These are phyloP conservation scores for Adelosebastes latens DNA, from an alignment of 2,797 vertebrate species.

Conservation along the genomic window DNA sequence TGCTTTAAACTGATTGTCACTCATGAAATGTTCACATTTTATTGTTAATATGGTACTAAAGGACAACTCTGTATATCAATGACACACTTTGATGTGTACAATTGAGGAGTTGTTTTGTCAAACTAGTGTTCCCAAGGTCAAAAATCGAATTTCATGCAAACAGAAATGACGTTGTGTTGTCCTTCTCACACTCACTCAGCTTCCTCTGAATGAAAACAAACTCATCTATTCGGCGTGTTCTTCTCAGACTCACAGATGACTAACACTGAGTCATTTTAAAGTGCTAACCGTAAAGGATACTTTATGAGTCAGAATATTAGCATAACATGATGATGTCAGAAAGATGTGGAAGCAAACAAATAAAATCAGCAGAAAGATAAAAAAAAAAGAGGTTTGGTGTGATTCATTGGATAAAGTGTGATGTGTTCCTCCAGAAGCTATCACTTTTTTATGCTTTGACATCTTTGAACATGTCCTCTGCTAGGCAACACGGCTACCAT, in stretches of 20 bases:
- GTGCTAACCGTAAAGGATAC: not conserved
- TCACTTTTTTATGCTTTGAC: not conserved
- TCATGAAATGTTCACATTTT: not conserved
- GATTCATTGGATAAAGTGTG: not conserved
- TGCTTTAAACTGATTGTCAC: not conserved
- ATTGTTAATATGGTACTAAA: not conserved
- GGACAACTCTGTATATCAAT: too few species aligned
- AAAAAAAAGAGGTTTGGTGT: not conserved
- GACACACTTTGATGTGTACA: too few species aligned
- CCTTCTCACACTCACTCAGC: not conserved
- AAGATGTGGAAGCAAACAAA: not conserved
- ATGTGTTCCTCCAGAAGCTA: not conserved
- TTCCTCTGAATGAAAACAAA: not conserved
- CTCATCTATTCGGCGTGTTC: not conserved
- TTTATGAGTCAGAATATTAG: not conserved
- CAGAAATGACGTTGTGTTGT: not conserved
- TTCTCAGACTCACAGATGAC: not conserved
- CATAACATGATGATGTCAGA: not conserved
- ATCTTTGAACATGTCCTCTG: slow-evolving; percentile 19
- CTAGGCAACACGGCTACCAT: not conserved
- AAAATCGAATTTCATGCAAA: not conserved
- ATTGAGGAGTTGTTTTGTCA: too few species aligned
- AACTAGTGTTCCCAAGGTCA: too few species aligned
- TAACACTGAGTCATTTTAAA: not conserved
- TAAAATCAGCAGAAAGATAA: not conserved